phyloP scores from a whole-genome alignment of 2,797 vertebrate species.

The Argya squamiceps region DNA sequence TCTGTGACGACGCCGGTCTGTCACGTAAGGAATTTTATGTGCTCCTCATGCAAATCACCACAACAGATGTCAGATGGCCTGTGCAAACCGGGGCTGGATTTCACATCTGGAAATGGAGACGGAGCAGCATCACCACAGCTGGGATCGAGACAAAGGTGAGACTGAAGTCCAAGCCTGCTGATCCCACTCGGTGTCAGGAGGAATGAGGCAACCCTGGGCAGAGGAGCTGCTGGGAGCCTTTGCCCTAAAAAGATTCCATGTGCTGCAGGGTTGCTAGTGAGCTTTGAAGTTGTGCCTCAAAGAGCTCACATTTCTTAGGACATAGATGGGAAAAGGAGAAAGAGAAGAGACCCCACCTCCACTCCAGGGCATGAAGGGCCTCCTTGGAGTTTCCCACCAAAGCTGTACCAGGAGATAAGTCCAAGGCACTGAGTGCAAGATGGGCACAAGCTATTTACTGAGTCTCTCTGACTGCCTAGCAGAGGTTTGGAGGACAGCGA shows the following conservation, averaged over 20 bases:
- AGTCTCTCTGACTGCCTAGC: neutral
- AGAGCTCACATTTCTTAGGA: neutral
- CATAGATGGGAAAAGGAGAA: neutral
- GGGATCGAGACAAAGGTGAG: neutral
- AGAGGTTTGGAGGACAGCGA: neutral
- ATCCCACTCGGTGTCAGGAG: neutral
- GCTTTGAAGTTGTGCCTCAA: neutral
- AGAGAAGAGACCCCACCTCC: neutral
- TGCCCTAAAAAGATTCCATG: neutral
- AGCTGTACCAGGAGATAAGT: neutral
- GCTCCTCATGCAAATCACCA: neutral
- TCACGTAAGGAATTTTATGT: neutral
- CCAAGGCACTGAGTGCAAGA: neutral
- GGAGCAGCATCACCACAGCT: neutral
- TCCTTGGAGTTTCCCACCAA: neutral
- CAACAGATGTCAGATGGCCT: conserved; percentile 18
- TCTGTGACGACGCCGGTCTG: neutral
- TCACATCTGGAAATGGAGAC: conserved; percentile 18
- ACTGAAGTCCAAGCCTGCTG: neutral
- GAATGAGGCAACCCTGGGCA: neutral
- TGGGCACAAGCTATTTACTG: neutral
- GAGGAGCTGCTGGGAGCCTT: neutral
- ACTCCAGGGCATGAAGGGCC: neutral
- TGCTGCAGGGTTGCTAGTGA: neutral
- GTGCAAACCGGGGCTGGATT: neutral